A percentile compares a stretch with the other conserved stretches of the same genome.
These are phyloP conservation scores for Nephrotoma appendiculata DNA, from an alignment of 2,888 invertebrate species.

Conservation along the genomic window DNA sequence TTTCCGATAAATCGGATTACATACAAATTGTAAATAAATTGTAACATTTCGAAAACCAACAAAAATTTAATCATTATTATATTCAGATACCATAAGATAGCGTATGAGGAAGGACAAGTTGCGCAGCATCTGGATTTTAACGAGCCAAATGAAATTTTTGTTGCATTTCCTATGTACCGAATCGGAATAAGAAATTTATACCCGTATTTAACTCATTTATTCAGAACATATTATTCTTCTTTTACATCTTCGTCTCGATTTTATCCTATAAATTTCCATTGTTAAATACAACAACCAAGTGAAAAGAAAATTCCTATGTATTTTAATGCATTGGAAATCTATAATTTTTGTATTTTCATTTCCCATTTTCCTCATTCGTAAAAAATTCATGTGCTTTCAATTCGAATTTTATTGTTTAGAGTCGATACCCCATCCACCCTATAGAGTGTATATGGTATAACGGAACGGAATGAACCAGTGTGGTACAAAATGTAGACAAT, in stretches of 20 bases:
- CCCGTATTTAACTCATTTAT: background rate
- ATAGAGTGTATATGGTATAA: background rate
- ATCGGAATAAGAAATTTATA: background rate
- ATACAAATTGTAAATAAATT: too few relatives aligned
- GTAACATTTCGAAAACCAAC: too few relatives aligned
- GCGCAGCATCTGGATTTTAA: background rate
- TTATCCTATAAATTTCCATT: background rate
- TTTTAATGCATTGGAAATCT: background rate
- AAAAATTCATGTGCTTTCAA: background rate
- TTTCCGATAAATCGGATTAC: too few relatives aligned
- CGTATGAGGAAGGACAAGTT: background rate
- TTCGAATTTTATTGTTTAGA: background rate
- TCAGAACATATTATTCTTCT: background rate
- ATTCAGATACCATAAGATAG: too few relatives aligned
- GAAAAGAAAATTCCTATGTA: background rate
- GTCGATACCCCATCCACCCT: background rate
- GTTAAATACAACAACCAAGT: background rate
- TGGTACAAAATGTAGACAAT: background rate
- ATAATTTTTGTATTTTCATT: background rate
- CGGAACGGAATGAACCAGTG: background rate
- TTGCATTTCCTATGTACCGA: background rate
- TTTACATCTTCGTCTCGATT: background rate
- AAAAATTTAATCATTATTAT: too few relatives aligned
- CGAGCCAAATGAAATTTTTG: background rate
- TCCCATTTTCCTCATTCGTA: background rate